Percentiles rank a stretch among this genome's conserved stretches.
phyloP scores from a whole-genome alignment of 2,113 vertebrate species.

The Formicarius rufipectus region DNA sequence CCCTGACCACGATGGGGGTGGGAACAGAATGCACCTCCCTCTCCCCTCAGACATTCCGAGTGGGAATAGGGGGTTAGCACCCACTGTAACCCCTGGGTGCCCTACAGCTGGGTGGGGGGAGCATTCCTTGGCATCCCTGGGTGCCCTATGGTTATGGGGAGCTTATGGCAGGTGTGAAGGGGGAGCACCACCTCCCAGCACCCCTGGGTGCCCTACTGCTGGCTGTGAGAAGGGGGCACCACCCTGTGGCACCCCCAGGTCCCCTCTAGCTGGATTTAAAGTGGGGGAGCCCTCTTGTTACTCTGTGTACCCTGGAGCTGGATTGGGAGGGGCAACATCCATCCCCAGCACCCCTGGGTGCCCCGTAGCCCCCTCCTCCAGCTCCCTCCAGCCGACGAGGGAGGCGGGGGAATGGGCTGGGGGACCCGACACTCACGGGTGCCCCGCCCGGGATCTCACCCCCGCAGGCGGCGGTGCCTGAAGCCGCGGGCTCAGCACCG shows the following conservation, averaged over 20 bases:
- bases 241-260: not conserved
- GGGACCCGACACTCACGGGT: not conserved
- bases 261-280: not conserved
- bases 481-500: conserved; percentile 92
- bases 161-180: not conserved
- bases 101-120: no score
- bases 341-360: not conserved
- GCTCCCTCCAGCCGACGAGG: not conserved
- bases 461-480: conserved; percentile 85
- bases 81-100: not conserved
- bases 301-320: not conserved
- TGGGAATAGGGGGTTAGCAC: not conserved
- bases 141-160: not conserved
- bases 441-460: not conserved
- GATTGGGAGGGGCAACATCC: no score
- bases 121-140: not conserved
- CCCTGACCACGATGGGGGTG: not conserved
- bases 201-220: not conserved
- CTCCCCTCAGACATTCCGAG: accelerated
- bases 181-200: not conserved
- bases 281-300: not conserved
- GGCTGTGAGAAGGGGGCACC: no score
- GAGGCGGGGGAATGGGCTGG: no score
- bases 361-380: not conserved
- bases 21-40: not conserved